These are phyloP conservation scores for Marmota monax DNA, from an alignment of 2,113 vertebrate species.

Conservation along the genomic window DNA sequence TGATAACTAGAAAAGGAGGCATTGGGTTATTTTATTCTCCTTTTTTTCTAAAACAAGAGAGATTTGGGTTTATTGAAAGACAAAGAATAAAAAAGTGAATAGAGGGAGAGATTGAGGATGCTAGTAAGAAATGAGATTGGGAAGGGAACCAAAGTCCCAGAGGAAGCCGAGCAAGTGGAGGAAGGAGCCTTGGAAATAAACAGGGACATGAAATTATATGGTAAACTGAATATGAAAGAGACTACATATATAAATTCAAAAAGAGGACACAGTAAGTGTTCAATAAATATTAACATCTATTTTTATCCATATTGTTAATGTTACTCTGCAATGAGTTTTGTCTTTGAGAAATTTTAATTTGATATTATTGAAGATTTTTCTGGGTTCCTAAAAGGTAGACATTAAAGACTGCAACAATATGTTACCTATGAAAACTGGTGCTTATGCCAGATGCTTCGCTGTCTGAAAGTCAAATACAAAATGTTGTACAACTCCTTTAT, in stretches of 20 bases:
- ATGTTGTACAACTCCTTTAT: background rate
- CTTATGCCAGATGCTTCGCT: background rate
- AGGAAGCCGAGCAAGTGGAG: background rate
- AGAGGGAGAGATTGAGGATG: background rate
- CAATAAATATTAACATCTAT: background rate
- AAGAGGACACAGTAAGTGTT: conserved; percentile 14
- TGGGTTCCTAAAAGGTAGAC: conserved; percentile 14
- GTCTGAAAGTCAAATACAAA: background rate
- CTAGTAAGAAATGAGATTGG: background rate
- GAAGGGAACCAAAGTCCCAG: background rate
- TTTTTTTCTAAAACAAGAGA: conserved; percentile 12
- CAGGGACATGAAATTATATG: background rate
- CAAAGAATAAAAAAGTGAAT: conserved; percentile 5
- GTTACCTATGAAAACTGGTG: background rate
- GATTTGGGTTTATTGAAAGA: conserved; percentile 32
- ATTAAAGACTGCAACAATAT: conserved; percentile 4
- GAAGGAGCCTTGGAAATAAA: background rate
- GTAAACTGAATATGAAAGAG: background rate
- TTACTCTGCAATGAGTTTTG: conserved; percentile 13
- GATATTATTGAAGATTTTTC: conserved; percentile 34
- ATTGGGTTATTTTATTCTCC: conserved; percentile 24
- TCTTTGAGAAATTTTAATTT: conserved; percentile 51
- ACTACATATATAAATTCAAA: conserved; percentile 16
- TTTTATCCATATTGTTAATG: background rate
- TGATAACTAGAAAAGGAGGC: conserved; percentile 23